Conservation (phyloP, 2,113 vertebrate genomes). For the Carollia perspicillata region DNA sequence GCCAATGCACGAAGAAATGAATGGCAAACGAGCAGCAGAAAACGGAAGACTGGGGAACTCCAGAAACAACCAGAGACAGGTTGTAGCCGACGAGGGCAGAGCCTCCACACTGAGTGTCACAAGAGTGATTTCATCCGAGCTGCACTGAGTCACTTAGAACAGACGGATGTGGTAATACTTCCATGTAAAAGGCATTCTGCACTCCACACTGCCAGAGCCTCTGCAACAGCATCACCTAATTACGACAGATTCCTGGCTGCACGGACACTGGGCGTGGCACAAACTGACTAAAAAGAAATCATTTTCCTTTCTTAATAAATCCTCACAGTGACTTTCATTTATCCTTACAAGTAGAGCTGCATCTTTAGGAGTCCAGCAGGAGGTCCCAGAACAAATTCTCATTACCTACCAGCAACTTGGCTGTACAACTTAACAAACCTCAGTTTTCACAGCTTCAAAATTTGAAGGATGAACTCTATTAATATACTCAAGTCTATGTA, state of each 20-base stretch:
- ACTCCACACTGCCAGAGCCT: background rate
- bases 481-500: background rate
- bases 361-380: background rate
- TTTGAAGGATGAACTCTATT: background rate
- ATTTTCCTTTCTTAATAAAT: background rate
- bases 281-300: background rate
- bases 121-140: background rate
- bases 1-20: background rate
- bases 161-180: background rate
- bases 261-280: background rate
- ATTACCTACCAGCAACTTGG: background rate
- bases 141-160: background rate
- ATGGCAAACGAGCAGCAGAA: background rate
- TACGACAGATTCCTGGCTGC: background rate
- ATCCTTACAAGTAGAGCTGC: background rate
- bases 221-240: background rate
- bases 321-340: background rate
- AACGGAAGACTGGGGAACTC: background rate
- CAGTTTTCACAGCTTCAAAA: conserved; percentile 21
- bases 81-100: no score
- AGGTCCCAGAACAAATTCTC: background rate
- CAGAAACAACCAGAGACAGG: background rate
- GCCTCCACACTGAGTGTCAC: background rate
- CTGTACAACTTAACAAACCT: background rate
- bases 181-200: background rate